phyloP scores from a whole-genome alignment of 2,113 vertebrate genomes.

The Trogon surrucura region DNA sequence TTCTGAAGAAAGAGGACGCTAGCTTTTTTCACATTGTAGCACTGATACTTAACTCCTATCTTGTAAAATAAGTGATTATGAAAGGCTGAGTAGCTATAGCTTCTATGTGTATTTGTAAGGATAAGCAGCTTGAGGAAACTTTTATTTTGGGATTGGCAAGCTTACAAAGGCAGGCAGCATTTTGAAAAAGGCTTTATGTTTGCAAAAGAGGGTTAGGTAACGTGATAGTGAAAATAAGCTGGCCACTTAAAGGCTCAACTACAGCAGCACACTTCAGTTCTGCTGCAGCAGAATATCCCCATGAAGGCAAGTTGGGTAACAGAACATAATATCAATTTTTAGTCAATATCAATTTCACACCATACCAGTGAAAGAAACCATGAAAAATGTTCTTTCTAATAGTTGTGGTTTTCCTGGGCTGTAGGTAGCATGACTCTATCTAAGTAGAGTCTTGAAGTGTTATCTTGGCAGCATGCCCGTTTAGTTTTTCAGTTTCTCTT shows the following conservation, averaged over 20 bases:
- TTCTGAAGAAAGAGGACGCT: conserved; percentile 54
- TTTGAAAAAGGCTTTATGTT: conserved; percentile 22
- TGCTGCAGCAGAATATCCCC: neutral
- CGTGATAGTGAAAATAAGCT: neutral
- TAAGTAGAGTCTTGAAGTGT: neutral
- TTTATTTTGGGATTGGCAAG: conserved; percentile 16
- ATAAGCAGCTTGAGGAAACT: conserved; percentile 10
- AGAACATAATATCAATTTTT: neutral
- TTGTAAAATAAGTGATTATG: conserved; percentile 28
- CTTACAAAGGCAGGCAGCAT: neutral
- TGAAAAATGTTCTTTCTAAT: neutral
- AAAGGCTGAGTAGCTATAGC: conserved; percentile 1
- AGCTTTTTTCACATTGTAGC: neutral
- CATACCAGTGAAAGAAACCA: neutral
- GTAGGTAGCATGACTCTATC: neutral
- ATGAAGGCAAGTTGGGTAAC: neutral
- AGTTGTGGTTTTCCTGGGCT: neutral
- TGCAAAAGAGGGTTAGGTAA: neutral
- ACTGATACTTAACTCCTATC: neutral
- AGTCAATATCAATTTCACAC: neutral
- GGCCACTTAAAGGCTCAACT: neutral
- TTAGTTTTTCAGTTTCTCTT: neutral
- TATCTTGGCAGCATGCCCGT: neutral
- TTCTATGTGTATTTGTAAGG: neutral
- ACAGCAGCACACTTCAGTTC: neutral